Evolutionary conservation across 1,140 invertebrate genomes (phyloP), one percentile per base, ranked within the genome.

Genomic region (Bombus pyrosoma): DNA sequence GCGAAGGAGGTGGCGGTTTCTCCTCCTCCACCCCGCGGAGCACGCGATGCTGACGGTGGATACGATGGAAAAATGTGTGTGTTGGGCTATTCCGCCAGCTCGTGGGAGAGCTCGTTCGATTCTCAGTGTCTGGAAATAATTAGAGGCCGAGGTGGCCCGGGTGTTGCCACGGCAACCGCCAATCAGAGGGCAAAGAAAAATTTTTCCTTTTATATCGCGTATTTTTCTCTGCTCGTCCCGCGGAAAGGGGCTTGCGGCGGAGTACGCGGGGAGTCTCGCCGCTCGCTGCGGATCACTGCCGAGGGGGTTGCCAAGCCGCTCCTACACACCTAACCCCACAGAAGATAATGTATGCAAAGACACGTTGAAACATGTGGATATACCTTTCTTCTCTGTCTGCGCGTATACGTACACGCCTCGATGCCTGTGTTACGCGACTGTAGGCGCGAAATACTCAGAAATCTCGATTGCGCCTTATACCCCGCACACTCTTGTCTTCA

Each of bases 101-200:
- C 85, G 92, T 89, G 79, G 91, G 90, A 89, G 89, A 91, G 93
- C 95, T 95, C 93, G 94, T 95, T 95, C 94, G 95, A 95, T 95
- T 95, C 94, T 95, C 95, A 95, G 94, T 95, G 95, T 95, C 95
- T 95, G 95, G 95, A 95, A 95, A 95, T 95, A 95, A 95, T 95
- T 95, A 95, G 94, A 95, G 94, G 92, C 93, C 87, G 92, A 93
- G 92, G 90, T 91, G 87, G 92, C 91, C 91, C 92, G 93, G 94
- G 94, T 94, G 95, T 95, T 95, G 94, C 95, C 92, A 95, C 93
- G 95, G 95, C 95, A 94, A 95, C 95, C 95, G 94, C 95, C 95
- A 95, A 95, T 95, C 95, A 95, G 92, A 95, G 91, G 87, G 91
- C 93, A 93, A 94, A 95, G 94, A 95, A 95, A 95, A 95, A 94